These are phyloP conservation scores for Prietella phreatophila DNA, from an alignment of 2,113 vertebrate species.

Conservation along the genomic window DNA sequence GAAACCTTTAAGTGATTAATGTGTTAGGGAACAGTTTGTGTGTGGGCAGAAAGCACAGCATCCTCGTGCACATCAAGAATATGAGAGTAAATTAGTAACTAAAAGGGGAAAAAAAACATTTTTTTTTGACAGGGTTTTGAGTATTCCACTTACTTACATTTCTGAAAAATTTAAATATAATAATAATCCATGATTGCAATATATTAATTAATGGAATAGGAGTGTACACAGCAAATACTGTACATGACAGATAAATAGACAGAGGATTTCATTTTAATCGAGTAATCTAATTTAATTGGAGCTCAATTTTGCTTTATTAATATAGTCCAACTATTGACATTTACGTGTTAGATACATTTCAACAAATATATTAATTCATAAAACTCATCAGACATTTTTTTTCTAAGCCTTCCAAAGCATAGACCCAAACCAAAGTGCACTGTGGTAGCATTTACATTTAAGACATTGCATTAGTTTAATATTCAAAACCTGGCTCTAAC, in stretches of 20 bases:
- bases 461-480: background rate
- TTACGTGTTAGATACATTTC: background rate
- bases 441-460: background rate
- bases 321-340: background rate
- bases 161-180: background rate
- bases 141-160: background rate
- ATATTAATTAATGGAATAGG: background rate
- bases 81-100: background rate
- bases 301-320: background rate
- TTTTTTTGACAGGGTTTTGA: background rate
- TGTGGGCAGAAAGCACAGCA: background rate
- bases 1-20: slow-evolving; percentile 1
- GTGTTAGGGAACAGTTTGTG: background rate
- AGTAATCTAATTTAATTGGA: background rate
- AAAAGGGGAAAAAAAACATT: background rate
- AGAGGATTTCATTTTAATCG: background rate
- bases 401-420: background rate
- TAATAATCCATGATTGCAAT: background rate
- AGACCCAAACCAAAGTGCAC: background rate
- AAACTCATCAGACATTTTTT: background rate
- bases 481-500: background rate
- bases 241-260: background rate
- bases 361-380: background rate
- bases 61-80: background rate
- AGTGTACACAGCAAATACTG: background rate